Percentiles rank a stretch among this genome's conserved stretches.
Conservation (phyloP, 2,113 vertebrate genomes). For the Gadus macrocephalus region DNA sequence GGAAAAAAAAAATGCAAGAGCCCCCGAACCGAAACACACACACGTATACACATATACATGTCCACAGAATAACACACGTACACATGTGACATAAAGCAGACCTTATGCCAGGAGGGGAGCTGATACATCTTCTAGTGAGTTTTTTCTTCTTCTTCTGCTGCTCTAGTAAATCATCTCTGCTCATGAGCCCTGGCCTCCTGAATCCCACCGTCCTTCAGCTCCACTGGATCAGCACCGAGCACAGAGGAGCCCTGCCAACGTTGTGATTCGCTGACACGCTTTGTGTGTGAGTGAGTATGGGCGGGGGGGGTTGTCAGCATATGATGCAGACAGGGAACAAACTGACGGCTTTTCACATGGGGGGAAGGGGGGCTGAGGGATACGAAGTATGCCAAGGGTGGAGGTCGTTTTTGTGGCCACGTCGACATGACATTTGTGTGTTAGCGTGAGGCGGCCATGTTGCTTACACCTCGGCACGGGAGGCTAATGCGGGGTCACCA, state of each 20-base stretch:
- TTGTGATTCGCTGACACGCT: no score
- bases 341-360: slow-evolving; percentile 44
- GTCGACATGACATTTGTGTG: slow-evolving; percentile 61
- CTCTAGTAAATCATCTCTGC: no score
- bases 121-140: no score
- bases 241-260: no score
- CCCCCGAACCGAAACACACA: not conserved
- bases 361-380: slow-evolving; percentile 10
- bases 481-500: slow-evolving; percentile 29
- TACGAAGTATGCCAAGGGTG: slow-evolving; percentile 4
- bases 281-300: no score
- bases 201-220: no score
- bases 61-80: no score
- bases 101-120: no score
- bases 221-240: no score
- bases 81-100: no score
- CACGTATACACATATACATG: not conserved
- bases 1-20: slow-evolving; percentile 38
- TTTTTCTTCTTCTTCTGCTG: no score
- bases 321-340: slow-evolving; percentile 61
- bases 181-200: no score
- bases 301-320: slow-evolving; percentile 51
- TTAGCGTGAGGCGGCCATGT: slow-evolving; percentile 45
- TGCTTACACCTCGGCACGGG: slow-evolving; percentile 26
- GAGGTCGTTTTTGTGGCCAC: slow-evolving; percentile 47